phyloP scores from a whole-genome alignment of 2,797 vertebrate genomes.

The Cephalopachus bancanus region DNA sequence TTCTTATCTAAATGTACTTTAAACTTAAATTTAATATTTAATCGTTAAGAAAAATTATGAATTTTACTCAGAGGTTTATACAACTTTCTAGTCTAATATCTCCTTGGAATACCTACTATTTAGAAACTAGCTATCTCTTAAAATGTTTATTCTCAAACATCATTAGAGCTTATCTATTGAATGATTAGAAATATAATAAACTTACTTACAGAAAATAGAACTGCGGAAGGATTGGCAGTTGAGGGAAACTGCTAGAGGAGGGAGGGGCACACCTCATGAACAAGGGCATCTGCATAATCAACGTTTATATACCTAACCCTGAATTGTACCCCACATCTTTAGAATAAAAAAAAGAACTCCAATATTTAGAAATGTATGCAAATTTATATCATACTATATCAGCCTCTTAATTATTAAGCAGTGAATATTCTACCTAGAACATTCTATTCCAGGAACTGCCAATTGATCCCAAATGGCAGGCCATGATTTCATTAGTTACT shows the following conservation, averaged over 20 bases:
- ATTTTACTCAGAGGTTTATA: conserved; percentile 53
- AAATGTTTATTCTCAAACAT: conserved; percentile 51
- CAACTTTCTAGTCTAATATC: not conserved
- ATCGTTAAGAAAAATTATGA: conserved; percentile 48
- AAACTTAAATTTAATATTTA: conserved; percentile 53
- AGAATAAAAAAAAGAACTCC: too few species aligned
- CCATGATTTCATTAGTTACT: conserved; percentile 24
- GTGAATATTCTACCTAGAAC: conserved; percentile 1
- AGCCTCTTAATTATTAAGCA: conserved; percentile 43
- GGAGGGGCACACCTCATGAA: too few species aligned
- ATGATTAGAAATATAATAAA: conserved; percentile 52
- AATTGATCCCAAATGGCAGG: conserved; percentile 23
- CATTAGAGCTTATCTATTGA: conserved; percentile 3
- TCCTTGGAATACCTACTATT: conserved; percentile 3
- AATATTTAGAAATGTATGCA: conserved; percentile 24
- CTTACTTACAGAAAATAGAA: not conserved
- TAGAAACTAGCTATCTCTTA: conserved; percentile 51
- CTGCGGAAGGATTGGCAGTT: not conserved
- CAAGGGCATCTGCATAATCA: too few species aligned
- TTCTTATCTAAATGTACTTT: conserved; percentile 52
- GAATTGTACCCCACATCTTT: too few species aligned
- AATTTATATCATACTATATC: not conserved
- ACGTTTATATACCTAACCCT: too few species aligned
- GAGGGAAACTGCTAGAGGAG: too few species aligned
- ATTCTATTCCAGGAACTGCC: not conserved